Evolutionary conservation across 2,888 invertebrate species (phyloP).

Genomic region (Philonicus albiceps): DNA sequence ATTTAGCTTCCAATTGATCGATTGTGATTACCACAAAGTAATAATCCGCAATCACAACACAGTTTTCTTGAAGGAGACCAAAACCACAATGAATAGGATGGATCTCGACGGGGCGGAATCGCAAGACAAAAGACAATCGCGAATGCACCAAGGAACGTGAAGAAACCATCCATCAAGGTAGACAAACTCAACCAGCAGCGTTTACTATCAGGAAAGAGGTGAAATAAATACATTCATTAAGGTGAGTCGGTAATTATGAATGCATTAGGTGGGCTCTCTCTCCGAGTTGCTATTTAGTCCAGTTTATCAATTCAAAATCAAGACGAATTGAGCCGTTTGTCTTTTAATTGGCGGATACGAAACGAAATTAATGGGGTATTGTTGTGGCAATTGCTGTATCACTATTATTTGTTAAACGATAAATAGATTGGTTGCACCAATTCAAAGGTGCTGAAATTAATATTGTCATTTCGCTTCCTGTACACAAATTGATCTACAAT

Average conservation of each 20-base stretch:
- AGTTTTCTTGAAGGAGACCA: background rate
- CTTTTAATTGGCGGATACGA: background rate
- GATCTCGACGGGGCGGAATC: background rate
- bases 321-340: background rate
- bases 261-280: background rate
- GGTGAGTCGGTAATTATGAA: slow-evolving; percentile 16
- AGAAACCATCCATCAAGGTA: slow-evolving; percentile 3
- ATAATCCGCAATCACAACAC: slow-evolving; percentile 36
- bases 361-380: background rate
- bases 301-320: slow-evolving; percentile 3
- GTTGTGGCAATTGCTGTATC: background rate
- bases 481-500: background rate
- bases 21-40: slow-evolving; percentile 37
- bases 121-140: background rate
- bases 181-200: background rate
- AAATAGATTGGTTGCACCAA: background rate
- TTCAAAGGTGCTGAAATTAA: background rate
- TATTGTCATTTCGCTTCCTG: background rate
- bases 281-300: background rate
- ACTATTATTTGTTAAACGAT: background rate
- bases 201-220: background rate
- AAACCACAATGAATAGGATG: slow-evolving; percentile 20
- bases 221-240: slow-evolving; percentile 3
- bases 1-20: slow-evolving; percentile 41
- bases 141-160: background rate